These are phyloP conservation scores for Saccostrea cuccullata DNA, from an alignment of 1,140 invertebrate genomes.

Conservation along the genomic window DNA sequence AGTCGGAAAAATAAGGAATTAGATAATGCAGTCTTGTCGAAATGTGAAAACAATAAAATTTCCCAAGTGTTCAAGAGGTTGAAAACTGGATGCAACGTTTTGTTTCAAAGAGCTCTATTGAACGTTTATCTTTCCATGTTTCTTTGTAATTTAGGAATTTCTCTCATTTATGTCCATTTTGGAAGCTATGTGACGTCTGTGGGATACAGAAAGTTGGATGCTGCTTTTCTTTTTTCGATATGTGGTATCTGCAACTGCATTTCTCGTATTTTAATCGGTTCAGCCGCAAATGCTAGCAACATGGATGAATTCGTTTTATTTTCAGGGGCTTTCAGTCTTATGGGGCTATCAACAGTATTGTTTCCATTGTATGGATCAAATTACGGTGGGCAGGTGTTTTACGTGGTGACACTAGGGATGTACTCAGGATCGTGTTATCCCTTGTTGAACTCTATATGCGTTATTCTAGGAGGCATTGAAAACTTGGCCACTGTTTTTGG, in stretches of 20 bases:
- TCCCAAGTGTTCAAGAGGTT: background rate
- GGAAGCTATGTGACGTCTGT: background rate
- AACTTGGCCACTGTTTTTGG: constrained; percentile 35
- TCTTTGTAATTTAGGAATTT: constrained; percentile 18
- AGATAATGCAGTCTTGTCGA: background rate
- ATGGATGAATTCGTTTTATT: constrained; percentile 41
- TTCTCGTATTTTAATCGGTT: constrained; percentile 20
- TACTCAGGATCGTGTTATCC: constrained; percentile 44
- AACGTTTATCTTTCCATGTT: constrained; percentile 5
- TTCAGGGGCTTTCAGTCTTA: constrained; percentile 35
- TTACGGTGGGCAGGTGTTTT: constrained; percentile 38
- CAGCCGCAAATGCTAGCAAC: constrained; percentile 29
- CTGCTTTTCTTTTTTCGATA: background rate
- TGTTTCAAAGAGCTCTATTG: background rate
- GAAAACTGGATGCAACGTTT: background rate
- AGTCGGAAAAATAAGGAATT: background rate
- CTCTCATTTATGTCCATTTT: constrained; percentile 25
- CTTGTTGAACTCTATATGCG: constrained; percentile 25
- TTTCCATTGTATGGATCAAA: constrained; percentile 29
- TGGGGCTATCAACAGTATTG: constrained; percentile 5
- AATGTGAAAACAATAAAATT: background rate
- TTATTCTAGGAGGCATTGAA: constrained; percentile 12
- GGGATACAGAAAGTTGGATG: background rate
- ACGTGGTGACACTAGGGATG: constrained; percentile 20
- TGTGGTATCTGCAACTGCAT: constrained; percentile 4